Evolutionary conservation across 2,113 vertebrate species (phyloP).

Genomic region (Ammodytes dubius): DNA sequence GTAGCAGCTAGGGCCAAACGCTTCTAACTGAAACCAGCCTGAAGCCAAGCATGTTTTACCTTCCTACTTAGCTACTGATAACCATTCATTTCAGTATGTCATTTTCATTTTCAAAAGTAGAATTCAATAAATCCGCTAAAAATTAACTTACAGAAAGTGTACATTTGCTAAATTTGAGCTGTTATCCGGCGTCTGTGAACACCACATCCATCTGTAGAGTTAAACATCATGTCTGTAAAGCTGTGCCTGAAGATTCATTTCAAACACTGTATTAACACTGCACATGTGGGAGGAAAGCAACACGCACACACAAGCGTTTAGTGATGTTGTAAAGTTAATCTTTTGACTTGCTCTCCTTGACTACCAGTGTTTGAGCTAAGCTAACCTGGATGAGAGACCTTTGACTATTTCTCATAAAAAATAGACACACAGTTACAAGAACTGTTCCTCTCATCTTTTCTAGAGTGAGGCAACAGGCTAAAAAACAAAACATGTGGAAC

Average conservation of each 20-base stretch:
- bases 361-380: too few relatives aligned
- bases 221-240: not conserved
- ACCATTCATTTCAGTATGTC: not conserved
- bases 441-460: too few relatives aligned
- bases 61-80: not conserved
- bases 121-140: not conserved
- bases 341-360: too few relatives aligned
- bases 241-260: slow-evolving; percentile 1
- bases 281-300: too few relatives aligned
- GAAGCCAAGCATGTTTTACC: not conserved
- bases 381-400: too few relatives aligned
- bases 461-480: too few relatives aligned
- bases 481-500: not conserved
- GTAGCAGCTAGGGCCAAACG: slow-evolving; percentile 22
- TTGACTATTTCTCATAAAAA: too few relatives aligned
- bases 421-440: too few relatives aligned
- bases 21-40: not conserved
- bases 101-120: not conserved
- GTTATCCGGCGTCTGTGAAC: not conserved
- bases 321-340: too few relatives aligned
- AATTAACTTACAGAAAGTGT: not conserved
- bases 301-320: too few relatives aligned
- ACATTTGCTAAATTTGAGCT: not conserved
- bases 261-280: not conserved
- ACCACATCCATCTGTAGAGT: not conserved